Evolutionary conservation across 2,797 vertebrate species (phyloP), one percentile per base, ranked within the genome.

Genomic region (Anguilla anguilla): DNA sequence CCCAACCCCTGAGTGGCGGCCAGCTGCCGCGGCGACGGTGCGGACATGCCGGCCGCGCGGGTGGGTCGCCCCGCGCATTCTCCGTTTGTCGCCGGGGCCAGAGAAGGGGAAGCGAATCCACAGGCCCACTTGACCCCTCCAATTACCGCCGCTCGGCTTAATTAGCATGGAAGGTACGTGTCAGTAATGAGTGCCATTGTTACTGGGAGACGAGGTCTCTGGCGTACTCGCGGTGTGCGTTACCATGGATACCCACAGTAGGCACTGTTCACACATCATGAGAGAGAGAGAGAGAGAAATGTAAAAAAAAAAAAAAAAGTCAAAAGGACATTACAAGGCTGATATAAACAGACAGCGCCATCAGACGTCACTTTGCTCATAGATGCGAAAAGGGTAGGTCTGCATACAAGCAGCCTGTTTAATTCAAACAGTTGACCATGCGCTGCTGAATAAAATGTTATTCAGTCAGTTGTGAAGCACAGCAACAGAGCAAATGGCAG

Each of bases 101-200:
- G 39, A 22, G 77, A 81, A 49, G 43, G 19, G 77, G 35, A n/a
- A 49, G 39, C n/a, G 2, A 46, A 49, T 39, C 72, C 19, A 3
- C 43, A 49, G 43, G 77, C 43, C 77, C 77, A 49, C 43, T 49
- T 49, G 77, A 81, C 77, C 77, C 77, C 17, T 81, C 77, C 77
- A 81, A 81, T 81, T 81, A 49, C 43, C 43, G 77, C 39, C 39
- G 43, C 77, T 81, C 39, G 25, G 6, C 19, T 81, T 49, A 81
- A 81, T 81, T 81, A 81, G 43, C 77, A 49, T 43, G 17, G 77
- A 77, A n/a, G 43, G 77, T 81, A 25, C 7, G 77, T 81, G 43
- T 81, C 77, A 81, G 77, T 81, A 81, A 81, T 49, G 43, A 81
- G 77, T 49, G 77, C 39, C 43, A 25, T 81, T 81, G 74, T 35